Evolutionary conservation across 2,113 vertebrate genomes (phyloP), one percentile per base, ranked within the genome.

Genomic region (Rattus norvegicus): DNA sequence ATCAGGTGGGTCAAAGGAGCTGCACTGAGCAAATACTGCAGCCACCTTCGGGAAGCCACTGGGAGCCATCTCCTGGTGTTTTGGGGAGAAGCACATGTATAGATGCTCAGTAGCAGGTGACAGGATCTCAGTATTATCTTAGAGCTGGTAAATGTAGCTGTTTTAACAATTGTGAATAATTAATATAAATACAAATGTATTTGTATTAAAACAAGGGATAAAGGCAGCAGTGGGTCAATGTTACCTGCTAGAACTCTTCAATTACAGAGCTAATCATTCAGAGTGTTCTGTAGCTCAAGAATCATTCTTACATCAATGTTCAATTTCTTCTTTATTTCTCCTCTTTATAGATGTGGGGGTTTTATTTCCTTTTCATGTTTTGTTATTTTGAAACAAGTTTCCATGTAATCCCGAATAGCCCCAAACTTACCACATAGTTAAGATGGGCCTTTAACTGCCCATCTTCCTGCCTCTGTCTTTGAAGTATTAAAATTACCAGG

Each of bases 131-230:
- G 2, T 0, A 47, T 93, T 47, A 90, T 1, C 80, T 24, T 30
- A 90, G 52, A 89, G 59, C 33, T 85, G 47, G 43, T n/a, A 90
- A 59, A 56, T 73, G 30, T 61, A 63, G 22, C 16, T 56, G 36
- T 77, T 65, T 94, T 91, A 79, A 95, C 92, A 92, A 83, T 4
- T 36, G 22, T 20, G 65, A 94, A 39, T 26, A 52, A 69, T 88
- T 19, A 67, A 39, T 54, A 83, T 65, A 33, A 87, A 76, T 22
- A 87, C 30, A 73, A 83, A 88, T 83, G 63, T 93, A 4, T 67
- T 69, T 80, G 12, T 26, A 75, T 36, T 43, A 77, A 88, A 93
- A 65, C 28, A 83, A 26, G 30, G 43, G 22, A 54, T 43, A 14
- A 81, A 90, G 39, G 2, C 47, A 76, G 39, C 2, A 67, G 9